Evolutionary conservation across 2,888 invertebrate genomes (phyloP), one percentile per base, ranked within the genome.

Genomic region (Pheosia gnoma): DNA sequence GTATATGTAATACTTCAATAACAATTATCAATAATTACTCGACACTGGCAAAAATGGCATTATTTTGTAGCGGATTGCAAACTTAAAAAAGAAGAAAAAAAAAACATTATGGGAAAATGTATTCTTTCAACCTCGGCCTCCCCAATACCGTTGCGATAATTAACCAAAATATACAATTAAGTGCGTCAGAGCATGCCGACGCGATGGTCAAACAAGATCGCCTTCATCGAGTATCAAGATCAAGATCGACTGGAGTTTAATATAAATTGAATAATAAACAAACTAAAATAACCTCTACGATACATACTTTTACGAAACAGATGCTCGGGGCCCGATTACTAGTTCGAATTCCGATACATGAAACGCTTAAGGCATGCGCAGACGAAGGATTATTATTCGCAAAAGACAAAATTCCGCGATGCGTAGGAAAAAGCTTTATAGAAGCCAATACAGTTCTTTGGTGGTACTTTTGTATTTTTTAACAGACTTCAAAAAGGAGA

Each of bases 201-300:
- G 47, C 47, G n/a, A 47, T 47, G 47, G 47, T 47, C 47, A 47
- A n/a, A 47, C 64, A 49, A 49, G 63, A 58, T 66, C 38, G 55
- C 63, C 66, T 70, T 75, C 60, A 60, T 52, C 37, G 52, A 52
- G 62, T 60, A 71, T 57, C 71, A 71, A 77, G 75, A 77, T 75
- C 75, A 81, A 75, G 71, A 71, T 67, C 70, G 62, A 64, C 45
- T 59, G 49, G n/a, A 53, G 56, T 59, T 66, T 74, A 72, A 70
- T 60, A 60, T 67, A 68, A 70, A 63, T 58, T 64, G 55, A 51
- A 68, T 58, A 60, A 68, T 74, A 79, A 71, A 67, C 59, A 66
- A 52, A 63, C 66, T 45, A 39, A 70, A 74, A 72, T 70, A 72
- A 59, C 55, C 54, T 41, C 53, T 38, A 3, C 13, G 13, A 36